Percentiles rank a stretch among this genome's conserved stretches.
Conservation (phyloP, 2,797 vertebrate genomes). For the Babyrousa celebensis region DNA sequence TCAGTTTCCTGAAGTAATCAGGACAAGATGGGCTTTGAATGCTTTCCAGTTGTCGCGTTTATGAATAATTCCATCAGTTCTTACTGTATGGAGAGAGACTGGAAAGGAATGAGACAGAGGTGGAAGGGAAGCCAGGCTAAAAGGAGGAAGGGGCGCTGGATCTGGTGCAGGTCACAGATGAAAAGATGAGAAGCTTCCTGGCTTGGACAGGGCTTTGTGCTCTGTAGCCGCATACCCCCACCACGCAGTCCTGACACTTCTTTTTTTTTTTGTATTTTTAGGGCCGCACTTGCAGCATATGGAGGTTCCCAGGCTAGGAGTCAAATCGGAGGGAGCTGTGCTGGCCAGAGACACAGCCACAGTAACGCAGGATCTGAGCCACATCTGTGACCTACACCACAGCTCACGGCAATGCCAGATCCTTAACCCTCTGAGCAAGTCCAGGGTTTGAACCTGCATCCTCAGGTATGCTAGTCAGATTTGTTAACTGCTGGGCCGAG, state of each 20-base stretch:
- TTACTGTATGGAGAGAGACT: neutral
- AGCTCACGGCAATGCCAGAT: too few relatives aligned
- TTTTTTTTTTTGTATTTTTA: neutral
- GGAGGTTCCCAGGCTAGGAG: too few relatives aligned
- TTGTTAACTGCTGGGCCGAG: too few relatives aligned
- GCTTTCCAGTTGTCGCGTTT: slow-evolving; percentile 63
- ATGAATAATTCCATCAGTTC: slow-evolving; percentile 40
- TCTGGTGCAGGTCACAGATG: neutral
- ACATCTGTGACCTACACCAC: too few relatives aligned
- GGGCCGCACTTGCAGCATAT: too few relatives aligned
- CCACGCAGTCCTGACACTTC: neutral
- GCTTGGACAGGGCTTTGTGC: neutral
- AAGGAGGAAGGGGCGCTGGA: neutral
- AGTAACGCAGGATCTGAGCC: too few relatives aligned
- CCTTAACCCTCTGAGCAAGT: too few relatives aligned
- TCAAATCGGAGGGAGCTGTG: too few relatives aligned
- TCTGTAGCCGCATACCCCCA: neutral
- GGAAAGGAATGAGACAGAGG: neutral
- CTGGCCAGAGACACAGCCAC: too few relatives aligned
- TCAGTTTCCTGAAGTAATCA: slow-evolving; percentile 65
- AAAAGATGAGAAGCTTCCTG: neutral
- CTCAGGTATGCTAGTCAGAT: too few relatives aligned
- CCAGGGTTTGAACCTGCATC: too few relatives aligned
- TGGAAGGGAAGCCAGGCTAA: neutral
- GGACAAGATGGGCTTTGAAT: slow-evolving; percentile 56